Base-by-base conservation (phyloP, 2,888 invertebrate genomes). In the Euplagia quadripunctaria region DNA sequence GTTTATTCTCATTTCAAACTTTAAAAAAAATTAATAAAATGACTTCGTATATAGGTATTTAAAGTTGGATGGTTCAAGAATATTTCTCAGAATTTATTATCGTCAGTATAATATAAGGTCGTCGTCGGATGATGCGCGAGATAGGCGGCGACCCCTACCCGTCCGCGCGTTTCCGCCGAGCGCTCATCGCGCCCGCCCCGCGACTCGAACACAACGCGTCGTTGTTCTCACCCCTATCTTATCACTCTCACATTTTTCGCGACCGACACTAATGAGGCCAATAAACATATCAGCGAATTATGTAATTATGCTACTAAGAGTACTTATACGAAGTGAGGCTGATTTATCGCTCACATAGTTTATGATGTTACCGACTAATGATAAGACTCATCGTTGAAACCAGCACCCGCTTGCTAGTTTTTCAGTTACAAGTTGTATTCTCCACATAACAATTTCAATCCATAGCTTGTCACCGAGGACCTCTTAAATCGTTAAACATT, bases 181-280 rank as follows among this genome's bases (percentile, higher is more conserved):
- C 76, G 83, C 81, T 79, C 83, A 80, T 79, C 81, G 78, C 78
- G 78, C 67, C 71, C 67, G 74, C 71, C 84, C 82, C 83, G 79
- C 80, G 78, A 76, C 76, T 67, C 65, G 43, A 69, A 79, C 79
- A 94, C 93, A 94, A 88, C 86, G 88, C 88, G 88, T 87, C 90
- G 90, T 95, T 94, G 94, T 95, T 89, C 86, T 82, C 79, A 88
- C 87, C 90, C 90, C 90, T 93, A 93, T 94, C 94, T 94, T 94
- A 94, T 95, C 94, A 90, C 89, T 92, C 91, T 91, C 90, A 89
- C 91, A 94, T 93, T 94, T 84, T 96, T 95, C 93, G 94, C 95
- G 91, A 93, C 91, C 85, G 88, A 84, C 80, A 80, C 88, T 94
- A 93, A 94, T 93, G 93, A 94, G 91, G 87, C 84, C 90, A 91